Evolutionary conservation across 2,888 invertebrate genomes (phyloP).

Genomic region (Apantesis nais): DNA sequence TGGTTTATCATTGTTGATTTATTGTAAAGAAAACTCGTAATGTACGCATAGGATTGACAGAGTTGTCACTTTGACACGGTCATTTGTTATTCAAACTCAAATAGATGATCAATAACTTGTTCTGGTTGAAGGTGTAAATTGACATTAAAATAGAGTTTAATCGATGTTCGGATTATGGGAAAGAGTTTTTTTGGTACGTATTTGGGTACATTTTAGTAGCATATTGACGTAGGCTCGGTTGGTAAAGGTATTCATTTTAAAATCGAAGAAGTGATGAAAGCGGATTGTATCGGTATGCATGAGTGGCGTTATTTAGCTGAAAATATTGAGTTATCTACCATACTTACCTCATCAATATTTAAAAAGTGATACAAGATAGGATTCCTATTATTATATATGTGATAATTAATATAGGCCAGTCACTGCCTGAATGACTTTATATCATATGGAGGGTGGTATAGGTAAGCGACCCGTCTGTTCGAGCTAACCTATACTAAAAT

Average conservation of each 20-base stretch:
- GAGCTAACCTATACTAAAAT: too few relatives aligned
- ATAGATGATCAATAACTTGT: conserved; percentile 49
- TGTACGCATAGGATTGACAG: conserved; percentile 23
- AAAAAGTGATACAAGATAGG: background rate
- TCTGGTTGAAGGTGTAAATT: conserved; percentile 53
- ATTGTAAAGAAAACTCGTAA: conserved; percentile 11
- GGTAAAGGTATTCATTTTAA: background rate
- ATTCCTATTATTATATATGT: background rate
- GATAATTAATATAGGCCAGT: too few relatives aligned
- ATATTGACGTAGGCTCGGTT: conserved; percentile 17
- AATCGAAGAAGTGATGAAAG: background rate
- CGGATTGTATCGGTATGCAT: background rate
- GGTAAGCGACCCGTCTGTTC: too few relatives aligned
- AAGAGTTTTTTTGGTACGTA: conserved; percentile 22
- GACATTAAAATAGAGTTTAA: conserved; percentile 56
- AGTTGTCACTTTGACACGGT: conserved; percentile 35
- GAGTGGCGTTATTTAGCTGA: background rate
- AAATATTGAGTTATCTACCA: too few relatives aligned
- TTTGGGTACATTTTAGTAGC: conserved; percentile 37
- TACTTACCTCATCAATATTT: background rate
- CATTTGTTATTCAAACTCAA: conserved; percentile 35
- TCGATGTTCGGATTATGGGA: conserved; percentile 41
- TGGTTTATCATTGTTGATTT: background rate
- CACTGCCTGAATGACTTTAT: too few relatives aligned
- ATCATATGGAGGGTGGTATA: too few relatives aligned